A percentile compares a stretch with the other conserved stretches of the same genome.
Evolutionary conservation across 2,888 invertebrate species (phyloP).

Genomic region (Tortrix viridana): DNA sequence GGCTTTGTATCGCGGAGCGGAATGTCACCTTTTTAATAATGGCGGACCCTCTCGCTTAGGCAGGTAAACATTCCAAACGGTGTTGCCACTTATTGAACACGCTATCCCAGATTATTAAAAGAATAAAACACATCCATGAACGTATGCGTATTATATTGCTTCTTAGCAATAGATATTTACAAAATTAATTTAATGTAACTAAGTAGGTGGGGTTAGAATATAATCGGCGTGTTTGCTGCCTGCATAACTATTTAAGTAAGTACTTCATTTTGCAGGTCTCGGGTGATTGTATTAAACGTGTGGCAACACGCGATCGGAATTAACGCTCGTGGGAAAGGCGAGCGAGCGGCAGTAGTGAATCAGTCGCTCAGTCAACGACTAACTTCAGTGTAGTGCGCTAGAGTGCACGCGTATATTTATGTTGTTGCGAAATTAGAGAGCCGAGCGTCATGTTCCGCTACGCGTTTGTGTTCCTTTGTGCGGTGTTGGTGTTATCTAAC

Average conservation of each 20-base stretch:
- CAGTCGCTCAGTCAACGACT: constrained; percentile 18
- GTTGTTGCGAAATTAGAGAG: constrained; percentile 33
- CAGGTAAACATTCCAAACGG: constrained; percentile 18
- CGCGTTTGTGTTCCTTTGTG: constrained; percentile 36
- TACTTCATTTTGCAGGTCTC: background rate
- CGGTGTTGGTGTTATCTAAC: constrained; percentile 39
- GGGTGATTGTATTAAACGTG: constrained; percentile 7
- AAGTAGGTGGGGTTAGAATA: background rate
- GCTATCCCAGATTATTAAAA: background rate
- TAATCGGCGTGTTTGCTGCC: background rate
- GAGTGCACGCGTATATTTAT: constrained; percentile 40
- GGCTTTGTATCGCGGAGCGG: background rate
- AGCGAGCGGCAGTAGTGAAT: constrained; percentile 3
- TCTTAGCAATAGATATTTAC: too few species aligned
- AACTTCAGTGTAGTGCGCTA: constrained; percentile 46
- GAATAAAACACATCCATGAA: background rate
- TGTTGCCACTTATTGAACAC: constrained; percentile 32
- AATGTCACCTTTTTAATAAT: constrained; percentile 11
- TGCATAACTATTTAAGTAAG: background rate
- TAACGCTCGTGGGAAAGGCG: background rate
- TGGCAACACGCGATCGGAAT: constrained; percentile 28
- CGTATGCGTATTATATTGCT: too few species aligned
- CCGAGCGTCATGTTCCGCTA: constrained; percentile 40
- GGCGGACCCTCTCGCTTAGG: background rate
- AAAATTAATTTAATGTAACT: too few species aligned